These are phyloP conservation scores for Bettongia penicillata DNA, from an alignment of 2,113 vertebrate genomes.

Conservation along the genomic window DNA sequence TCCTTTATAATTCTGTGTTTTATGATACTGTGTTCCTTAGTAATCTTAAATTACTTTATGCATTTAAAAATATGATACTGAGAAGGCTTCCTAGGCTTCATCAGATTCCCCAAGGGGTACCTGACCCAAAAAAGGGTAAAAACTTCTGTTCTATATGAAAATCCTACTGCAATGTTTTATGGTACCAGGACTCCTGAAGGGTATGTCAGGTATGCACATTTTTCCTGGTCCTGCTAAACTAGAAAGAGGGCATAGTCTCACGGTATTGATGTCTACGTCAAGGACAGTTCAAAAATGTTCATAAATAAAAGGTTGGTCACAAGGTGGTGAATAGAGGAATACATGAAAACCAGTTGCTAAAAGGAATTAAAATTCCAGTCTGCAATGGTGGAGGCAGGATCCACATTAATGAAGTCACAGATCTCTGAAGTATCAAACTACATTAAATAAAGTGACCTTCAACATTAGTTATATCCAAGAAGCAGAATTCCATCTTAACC, in stretches of 20 bases:
- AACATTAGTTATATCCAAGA: neutral
- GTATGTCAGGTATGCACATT: neutral
- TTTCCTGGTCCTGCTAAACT: neutral
- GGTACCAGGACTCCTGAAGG: neutral
- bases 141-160: neutral
- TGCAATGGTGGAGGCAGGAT: neutral
- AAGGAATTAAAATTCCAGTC: neutral
- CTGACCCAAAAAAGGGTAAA: neutral
- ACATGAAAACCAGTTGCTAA: neutral
- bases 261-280: neutral
- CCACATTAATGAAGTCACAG: neutral
- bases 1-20: neutral
- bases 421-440: neutral
- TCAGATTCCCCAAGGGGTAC: neutral
- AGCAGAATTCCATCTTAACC: neutral
- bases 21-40: neutral
- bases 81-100: neutral
- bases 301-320: neutral
- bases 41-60: neutral
- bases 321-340: neutral
- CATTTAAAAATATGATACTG: neutral
- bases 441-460: neutral
- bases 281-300: neutral
- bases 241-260: neutral
- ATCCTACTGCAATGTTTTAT: neutral